These are phyloP conservation scores for Goniozus legneri DNA, from an alignment of 1,140 invertebrate species.

Conservation along the genomic window DNA sequence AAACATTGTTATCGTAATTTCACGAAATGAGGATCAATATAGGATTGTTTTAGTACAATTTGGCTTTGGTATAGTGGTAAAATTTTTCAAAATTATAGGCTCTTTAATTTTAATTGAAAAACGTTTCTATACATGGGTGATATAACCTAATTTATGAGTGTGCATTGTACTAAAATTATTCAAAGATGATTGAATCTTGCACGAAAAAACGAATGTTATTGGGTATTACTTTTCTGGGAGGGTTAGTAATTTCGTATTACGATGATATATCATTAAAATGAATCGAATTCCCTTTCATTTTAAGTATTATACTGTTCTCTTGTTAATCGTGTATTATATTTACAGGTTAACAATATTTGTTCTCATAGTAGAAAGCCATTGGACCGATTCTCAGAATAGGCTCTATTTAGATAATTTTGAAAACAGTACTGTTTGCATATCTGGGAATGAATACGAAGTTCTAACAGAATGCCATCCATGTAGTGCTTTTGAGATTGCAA, in stretches of 20 bases:
- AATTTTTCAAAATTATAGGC: no score
- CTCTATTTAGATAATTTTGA: conserved; percentile 62
- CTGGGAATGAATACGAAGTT: conserved; percentile 65
- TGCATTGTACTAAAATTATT: conserved; percentile 4
- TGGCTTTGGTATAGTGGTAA: no score
- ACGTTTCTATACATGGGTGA: conserved; percentile 2
- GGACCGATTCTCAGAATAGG: conserved; percentile 58
- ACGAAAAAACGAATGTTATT: conserved; percentile 67
- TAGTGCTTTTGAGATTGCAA: conserved; percentile 70
- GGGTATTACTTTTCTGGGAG: conserved; percentile 60
- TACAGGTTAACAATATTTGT: conserved; percentile 68
- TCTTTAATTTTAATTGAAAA: no score
- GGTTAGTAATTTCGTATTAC: conserved; percentile 54
- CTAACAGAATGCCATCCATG: conserved; percentile 77
- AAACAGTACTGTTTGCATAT: conserved; percentile 72
- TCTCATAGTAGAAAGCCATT: conserved; percentile 73
- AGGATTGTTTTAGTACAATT: no score
- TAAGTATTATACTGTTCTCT: conserved; percentile 6
- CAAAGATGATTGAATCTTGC: conserved; percentile 65
- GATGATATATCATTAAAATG: no score
- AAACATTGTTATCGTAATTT: no score
- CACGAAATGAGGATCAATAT: no score
- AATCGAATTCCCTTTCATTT: conserved; percentile 8
- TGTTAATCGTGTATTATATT: conserved; percentile 1
- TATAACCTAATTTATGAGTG: conserved; percentile 8